Conservation (phyloP, 2,888 invertebrate species). For the Mallateleia sp. region DNA sequence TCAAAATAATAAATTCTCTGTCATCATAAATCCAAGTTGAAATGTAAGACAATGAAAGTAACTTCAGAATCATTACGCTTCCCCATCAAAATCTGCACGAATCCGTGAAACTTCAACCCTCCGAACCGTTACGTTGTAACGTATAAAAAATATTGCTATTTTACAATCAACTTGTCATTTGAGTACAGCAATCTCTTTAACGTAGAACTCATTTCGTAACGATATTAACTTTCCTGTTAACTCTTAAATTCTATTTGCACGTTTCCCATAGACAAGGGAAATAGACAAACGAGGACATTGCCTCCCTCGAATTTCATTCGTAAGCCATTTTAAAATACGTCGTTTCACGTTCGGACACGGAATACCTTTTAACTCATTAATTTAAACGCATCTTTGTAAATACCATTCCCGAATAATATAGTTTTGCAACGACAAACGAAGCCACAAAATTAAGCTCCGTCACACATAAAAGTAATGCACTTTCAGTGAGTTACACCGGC, state of each 20-base stretch:
- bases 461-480: conserved; percentile 40
- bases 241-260: not conserved
- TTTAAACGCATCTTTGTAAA: conserved; percentile 5
- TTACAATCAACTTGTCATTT: not conserved
- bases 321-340: not conserved
- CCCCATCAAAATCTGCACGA: too few species aligned
- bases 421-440: conserved; percentile 27
- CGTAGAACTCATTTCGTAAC: not conserved
- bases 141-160: too few species aligned
- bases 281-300: not conserved
- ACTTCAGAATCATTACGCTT: too few species aligned
- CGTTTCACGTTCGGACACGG: not conserved
- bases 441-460: conserved; percentile 26
- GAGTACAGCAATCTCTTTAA: not conserved
- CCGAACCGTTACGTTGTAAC: too few species aligned
- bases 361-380: conserved; percentile 4
- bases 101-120: too few species aligned
- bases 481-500: conserved; percentile 19
- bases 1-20: too few species aligned
- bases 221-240: not conserved
- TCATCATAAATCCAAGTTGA: too few species aligned
- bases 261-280: not conserved
- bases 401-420: conserved; percentile 15
- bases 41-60: too few species aligned
- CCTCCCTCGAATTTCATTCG: not conserved